Evolutionary conservation across 2,888 invertebrate genomes (phyloP).

Genomic region (Cloeon dipterum): DNA sequence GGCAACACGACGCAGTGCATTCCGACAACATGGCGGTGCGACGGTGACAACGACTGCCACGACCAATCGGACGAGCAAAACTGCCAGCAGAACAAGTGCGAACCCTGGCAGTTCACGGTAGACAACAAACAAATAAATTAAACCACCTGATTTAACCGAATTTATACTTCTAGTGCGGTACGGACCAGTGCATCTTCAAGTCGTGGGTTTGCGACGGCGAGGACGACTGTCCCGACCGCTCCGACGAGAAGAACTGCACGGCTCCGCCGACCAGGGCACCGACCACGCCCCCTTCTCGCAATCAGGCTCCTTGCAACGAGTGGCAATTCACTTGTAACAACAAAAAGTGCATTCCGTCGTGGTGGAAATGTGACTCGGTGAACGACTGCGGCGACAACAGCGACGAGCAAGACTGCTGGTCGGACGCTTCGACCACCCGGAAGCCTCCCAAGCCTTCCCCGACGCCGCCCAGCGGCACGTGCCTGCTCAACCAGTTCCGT

Average conservation of each 20-base stretch:
- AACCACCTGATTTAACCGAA: too few relatives aligned
- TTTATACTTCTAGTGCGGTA: conserved; percentile 7
- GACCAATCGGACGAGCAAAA: conserved; percentile 21
- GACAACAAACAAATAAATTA: neutral
- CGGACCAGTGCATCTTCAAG: conserved; percentile 24
- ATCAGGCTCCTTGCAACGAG: conserved; percentile 32
- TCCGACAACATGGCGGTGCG: conserved; percentile 22
- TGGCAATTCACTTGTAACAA: conserved; percentile 61
- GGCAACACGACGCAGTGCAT: conserved; percentile 12
- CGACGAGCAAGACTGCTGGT: conserved; percentile 38
- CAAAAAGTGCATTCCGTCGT: conserved; percentile 22
- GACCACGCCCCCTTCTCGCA: conserved; percentile 15
- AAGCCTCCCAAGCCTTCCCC: conserved; percentile 9
- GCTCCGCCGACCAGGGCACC: conserved; percentile 22
- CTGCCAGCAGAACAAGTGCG: conserved; percentile 15
- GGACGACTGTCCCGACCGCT: conserved; percentile 47
- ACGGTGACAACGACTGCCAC: conserved; percentile 23
- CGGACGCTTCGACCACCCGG: conserved; percentile 14
- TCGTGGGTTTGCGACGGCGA: conserved; percentile 57
- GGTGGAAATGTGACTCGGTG: conserved; percentile 46
- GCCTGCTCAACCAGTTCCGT: conserved; percentile 29
- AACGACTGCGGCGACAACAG: conserved; percentile 53
- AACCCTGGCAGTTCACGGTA: conserved; percentile 14
- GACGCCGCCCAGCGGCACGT: conserved; percentile 14
- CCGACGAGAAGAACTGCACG: conserved; percentile 49